Conservation (phyloP, 2,888 invertebrate species). For the Exephanes ischioxanthus region DNA sequence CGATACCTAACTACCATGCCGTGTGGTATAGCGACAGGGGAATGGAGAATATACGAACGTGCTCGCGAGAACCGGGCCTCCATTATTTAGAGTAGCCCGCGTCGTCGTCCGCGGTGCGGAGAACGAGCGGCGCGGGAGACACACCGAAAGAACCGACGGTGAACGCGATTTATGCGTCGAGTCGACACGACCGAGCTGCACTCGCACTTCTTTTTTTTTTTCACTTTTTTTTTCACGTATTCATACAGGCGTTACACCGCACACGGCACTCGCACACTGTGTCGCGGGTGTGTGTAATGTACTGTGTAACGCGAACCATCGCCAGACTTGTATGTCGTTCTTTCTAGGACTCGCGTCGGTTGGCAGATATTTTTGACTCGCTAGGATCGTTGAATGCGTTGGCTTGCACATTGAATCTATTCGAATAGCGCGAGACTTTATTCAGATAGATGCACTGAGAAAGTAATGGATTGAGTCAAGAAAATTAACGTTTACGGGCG, state of each 20-base stretch:
- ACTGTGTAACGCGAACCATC: conserved; percentile 31
- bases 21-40: conserved; percentile 36
- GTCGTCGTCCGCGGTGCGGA: conserved; percentile 52
- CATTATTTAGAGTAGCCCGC: conserved; percentile 75
- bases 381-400: background rate
- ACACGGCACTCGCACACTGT: background rate
- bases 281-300: conserved; percentile 2
- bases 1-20: conserved; percentile 5
- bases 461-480: too few species aligned
- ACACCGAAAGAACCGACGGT: conserved; percentile 53
- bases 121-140: conserved; percentile 51
- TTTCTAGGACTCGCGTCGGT: background rate
- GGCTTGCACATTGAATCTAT: background rate
- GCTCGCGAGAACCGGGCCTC: conserved; percentile 65
- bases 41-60: conserved; percentile 62
- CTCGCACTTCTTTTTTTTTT: conserved; percentile 25
- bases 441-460: background rate
- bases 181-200: conserved; percentile 55
- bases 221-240: conserved; percentile 23
- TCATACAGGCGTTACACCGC: conserved; percentile 44
- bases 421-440: background rate
- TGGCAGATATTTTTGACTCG: background rate
- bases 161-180: conserved; percentile 67
- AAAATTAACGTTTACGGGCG: too few species aligned
- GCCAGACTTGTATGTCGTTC: background rate